Conservation (phyloP, 2,888 invertebrate species). For the Thyatira batis region DNA sequence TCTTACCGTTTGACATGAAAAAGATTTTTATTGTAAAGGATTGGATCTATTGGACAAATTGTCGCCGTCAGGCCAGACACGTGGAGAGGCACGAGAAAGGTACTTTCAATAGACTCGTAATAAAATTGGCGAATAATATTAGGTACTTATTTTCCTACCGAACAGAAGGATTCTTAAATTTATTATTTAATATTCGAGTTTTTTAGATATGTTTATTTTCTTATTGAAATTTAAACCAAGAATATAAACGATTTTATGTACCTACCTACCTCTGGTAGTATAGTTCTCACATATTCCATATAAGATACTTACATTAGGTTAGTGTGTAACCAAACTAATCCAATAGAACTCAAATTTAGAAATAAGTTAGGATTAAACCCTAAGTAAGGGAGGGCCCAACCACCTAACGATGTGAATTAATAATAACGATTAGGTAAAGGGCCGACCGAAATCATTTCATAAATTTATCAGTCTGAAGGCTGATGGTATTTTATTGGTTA, state of each 20-base stretch:
- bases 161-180: too few species aligned
- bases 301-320: too few species aligned
- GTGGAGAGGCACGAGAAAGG: too few species aligned
- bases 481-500: background rate
- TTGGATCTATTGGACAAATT: background rate
- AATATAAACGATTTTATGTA: too few species aligned
- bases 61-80: background rate
- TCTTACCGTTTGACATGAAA: background rate
- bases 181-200: too few species aligned
- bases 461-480: background rate
- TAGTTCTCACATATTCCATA: too few species aligned
- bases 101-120: too few species aligned
- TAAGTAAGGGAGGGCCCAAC: slow-evolving; percentile 16
- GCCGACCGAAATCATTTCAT: background rate
- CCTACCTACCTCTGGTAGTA: too few species aligned
- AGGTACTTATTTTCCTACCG: too few species aligned
- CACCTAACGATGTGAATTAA: slow-evolving; percentile 23
- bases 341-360: slow-evolving; percentile 21
- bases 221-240: too few species aligned
- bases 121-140: too few species aligned
- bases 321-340: slow-evolving; percentile 14
- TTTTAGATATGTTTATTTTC: too few species aligned
- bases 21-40: background rate
- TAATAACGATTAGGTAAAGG: slow-evolving; percentile 17
- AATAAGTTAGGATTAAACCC: slow-evolving; percentile 17